Percentiles rank a stretch among this genome's conserved stretches.
phyloP scores from a whole-genome alignment of 2,797 vertebrate genomes.

The Clarias laeviceps region DNA sequence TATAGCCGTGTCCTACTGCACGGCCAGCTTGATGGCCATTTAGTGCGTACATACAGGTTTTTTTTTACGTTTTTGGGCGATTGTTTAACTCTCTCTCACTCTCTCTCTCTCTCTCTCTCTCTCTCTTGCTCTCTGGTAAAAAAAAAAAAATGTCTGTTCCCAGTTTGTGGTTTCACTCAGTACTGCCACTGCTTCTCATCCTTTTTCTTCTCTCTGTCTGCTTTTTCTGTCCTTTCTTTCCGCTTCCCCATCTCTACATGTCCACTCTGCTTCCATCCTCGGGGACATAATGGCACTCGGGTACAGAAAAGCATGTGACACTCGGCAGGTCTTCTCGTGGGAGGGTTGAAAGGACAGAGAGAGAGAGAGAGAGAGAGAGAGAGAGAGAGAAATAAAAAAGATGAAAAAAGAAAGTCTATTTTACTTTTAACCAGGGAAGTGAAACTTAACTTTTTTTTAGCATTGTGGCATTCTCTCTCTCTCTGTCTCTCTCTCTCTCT shows the following conservation, averaged over 20 bases:
- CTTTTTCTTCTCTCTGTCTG: slow-evolving; percentile 2
- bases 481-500: slow-evolving; percentile 34
- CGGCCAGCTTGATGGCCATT: slow-evolving; percentile 15
- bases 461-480: slow-evolving; percentile 14
- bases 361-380: not conserved
- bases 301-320: slow-evolving; percentile 33
- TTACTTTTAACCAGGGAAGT: slow-evolving; percentile 21
- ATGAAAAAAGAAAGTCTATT: not conserved
- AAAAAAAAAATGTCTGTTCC: not conserved
- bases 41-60: not conserved
- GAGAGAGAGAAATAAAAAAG: not conserved
- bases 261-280: slow-evolving; percentile 43
- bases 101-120: not conserved
- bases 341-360: slow-evolving; percentile 16
- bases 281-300: slow-evolving; percentile 44
- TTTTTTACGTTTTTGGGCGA: not conserved
- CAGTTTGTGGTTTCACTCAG: slow-evolving; percentile 44
- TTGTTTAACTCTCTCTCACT: not conserved
- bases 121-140: not conserved
- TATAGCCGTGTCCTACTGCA: not conserved
- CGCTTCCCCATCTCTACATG: slow-evolving; percentile 12
- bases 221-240: not conserved
- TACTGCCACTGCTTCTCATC: slow-evolving; percentile 52
- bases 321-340: slow-evolving; percentile 37
- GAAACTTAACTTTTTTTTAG: slow-evolving; percentile 11